Percentiles rank a stretch among this genome's conserved stretches.
Conservation (phyloP, 2,888 invertebrate species). For the Eupithecia insigniata region DNA sequence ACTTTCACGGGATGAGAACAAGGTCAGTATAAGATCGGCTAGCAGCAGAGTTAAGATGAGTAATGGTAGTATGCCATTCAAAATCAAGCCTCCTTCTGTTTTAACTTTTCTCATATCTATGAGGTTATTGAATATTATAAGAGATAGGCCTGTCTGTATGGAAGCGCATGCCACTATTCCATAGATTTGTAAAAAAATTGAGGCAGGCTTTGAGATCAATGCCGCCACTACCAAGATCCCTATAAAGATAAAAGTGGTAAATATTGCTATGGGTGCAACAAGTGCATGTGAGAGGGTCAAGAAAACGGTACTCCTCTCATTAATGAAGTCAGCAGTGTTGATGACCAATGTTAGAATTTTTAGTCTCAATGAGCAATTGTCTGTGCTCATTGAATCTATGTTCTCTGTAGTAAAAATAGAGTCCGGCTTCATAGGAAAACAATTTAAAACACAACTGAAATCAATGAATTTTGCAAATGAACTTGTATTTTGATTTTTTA, state of each 20-base stretch:
- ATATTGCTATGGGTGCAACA: conserved; percentile 62
- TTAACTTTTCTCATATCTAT: conserved; percentile 25
- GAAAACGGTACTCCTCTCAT: conserved; percentile 61
- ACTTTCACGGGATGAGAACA: conserved; percentile 55
- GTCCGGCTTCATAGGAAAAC: conserved; percentile 50
- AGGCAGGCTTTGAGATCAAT: conserved; percentile 47
- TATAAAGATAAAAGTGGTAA: conserved; percentile 63
- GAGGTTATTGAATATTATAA: conserved; percentile 58
- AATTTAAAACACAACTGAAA: not conserved
- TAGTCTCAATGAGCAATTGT: conserved; percentile 58
- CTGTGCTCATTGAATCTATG: conserved; percentile 58
- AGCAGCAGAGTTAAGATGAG: conserved; percentile 59
- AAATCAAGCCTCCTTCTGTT: conserved; percentile 50
- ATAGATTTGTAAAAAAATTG: conserved; percentile 64
- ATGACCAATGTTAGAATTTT: conserved; percentile 63
- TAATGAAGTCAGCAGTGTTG: conserved; percentile 67
- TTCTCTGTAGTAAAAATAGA: conserved; percentile 39
- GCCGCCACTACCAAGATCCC: conserved; percentile 55
- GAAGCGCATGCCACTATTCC: conserved; percentile 56
- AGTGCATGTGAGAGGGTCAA: conserved; percentile 62
- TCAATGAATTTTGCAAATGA: not conserved
- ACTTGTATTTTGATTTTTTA: not conserved
- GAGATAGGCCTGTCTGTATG: conserved; percentile 57
- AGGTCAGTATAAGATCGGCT: conserved; percentile 61
- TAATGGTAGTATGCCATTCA: conserved; percentile 70